phyloP scores from a whole-genome alignment of 2,797 vertebrate species.

The Aldrovandia affinis region DNA sequence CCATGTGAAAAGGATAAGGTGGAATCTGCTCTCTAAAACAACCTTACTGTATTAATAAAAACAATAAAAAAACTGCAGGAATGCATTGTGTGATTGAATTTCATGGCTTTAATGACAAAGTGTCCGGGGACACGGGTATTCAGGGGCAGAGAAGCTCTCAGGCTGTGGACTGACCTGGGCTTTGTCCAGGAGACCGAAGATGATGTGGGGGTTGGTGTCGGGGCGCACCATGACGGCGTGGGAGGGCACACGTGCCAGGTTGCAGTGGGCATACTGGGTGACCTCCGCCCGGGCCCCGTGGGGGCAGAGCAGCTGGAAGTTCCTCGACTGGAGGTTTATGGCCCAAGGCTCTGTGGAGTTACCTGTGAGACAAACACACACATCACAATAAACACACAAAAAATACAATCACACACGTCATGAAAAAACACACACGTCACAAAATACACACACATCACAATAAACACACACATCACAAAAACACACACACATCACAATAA shows the following conservation, averaged over 20 bases:
- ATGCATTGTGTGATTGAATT: too few species aligned
- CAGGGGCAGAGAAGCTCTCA: too few species aligned
- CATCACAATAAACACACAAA: neutral
- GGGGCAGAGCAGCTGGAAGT: constrained; percentile 89
- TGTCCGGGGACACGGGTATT: too few species aligned
- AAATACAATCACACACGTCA: neutral
- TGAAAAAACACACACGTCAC: neutral
- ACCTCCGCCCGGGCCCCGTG: constrained; percentile 83
- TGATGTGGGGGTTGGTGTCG: constrained; percentile 73
- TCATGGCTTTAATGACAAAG: too few species aligned
- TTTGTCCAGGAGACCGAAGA: constrained; percentile 86
- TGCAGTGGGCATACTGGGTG: constrained; percentile 78
- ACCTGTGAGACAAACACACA: constrained; percentile 65
- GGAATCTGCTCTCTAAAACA: too few species aligned
- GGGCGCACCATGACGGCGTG: constrained; percentile 91
- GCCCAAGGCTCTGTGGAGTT: constrained; percentile 81
- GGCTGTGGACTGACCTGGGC: constrained; percentile 89
- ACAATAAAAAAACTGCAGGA: too few species aligned
- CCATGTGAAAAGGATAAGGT: too few species aligned
- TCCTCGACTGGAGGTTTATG: constrained; percentile 63
- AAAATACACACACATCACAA: neutral
- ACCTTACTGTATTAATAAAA: too few species aligned
- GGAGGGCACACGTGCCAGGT: constrained; percentile 86
- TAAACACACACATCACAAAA: neutral
- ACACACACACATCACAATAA: neutral